Conservation (phyloP, 37 sponge, comb jelly and placozoan species). For the Axinella damicornis region DNA sequence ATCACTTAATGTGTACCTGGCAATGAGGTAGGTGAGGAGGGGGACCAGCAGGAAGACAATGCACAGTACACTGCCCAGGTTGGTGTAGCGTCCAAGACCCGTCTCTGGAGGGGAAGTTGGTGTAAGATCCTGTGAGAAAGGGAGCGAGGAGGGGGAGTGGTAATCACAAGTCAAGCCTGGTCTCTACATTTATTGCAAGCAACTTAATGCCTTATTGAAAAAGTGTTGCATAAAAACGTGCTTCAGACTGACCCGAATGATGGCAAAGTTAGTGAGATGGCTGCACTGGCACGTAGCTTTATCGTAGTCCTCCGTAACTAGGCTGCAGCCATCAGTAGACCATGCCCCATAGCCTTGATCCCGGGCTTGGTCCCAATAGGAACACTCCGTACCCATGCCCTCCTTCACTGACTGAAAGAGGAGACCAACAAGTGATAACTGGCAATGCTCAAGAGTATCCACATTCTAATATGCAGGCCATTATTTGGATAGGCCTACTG, state of each 20-base stretch:
- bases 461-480: too few relatives aligned
- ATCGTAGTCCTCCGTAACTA: neutral
- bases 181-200: neutral
- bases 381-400: conserved; percentile 31
- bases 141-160: conserved; percentile 19
- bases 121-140: neutral
- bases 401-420: too few relatives aligned
- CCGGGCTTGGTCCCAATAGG: conserved; percentile 57
- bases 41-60: conserved; percentile 1
- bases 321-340: conserved; percentile 50
- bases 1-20: too few relatives aligned
- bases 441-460: too few relatives aligned
- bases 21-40: neutral
- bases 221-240: neutral
- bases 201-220: neutral
- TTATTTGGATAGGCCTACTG: too few relatives aligned
- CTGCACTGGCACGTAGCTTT: conserved; percentile 30
- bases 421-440: neutral
- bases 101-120: neutral
- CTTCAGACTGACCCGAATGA: conserved; percentile 27
- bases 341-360: conserved; percentile 58
- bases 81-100: too few relatives aligned
- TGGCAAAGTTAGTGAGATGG: conserved; percentile 50
- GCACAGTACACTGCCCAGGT: neutral
- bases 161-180: neutral